Evolutionary conservation across 1,140 invertebrate genomes (phyloP), one percentile per base, ranked within the genome.

Genomic region (Zaprionus kolodkinae): DNA sequence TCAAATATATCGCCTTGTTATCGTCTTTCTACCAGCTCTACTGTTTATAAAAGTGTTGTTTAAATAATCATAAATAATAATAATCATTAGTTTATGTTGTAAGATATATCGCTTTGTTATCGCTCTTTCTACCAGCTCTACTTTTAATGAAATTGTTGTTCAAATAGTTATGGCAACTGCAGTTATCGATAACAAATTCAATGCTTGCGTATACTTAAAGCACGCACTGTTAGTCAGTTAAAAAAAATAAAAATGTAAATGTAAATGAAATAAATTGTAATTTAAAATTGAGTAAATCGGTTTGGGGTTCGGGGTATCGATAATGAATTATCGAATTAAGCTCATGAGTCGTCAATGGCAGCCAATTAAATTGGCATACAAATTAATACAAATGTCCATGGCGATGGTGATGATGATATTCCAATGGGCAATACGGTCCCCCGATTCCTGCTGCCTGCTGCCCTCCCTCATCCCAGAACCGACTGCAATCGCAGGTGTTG

Each of bases 351-450:
- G 70, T 66, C 57, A 82, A 76, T 84, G 81, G 81, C 77, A 82
- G 83, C 83, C 83, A 86, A 86, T 86, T 86, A 86, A 86, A 87
- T 79, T 79, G 83, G 76, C 76, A 87, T 86, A 86, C 82, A 86
- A 86, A 86, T 86, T 86, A 86, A 86, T 86, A 86, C 83, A 86
- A 86, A 86, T 86, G 83, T 38, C 64, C 64, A 55, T 17, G 17
- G 17, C 21, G 11, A 43, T 60, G 52, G 21, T 2, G 21, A 21
- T 21, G 21, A n/a, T 55, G 52, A 15, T 55, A 33, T 55, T 38
- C 40, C 70, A 67, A 36, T 15, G 21, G 45, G 11, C n/a, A 10
- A 61, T 27, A 21, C 10, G 38, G 40, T 5, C 11, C 11, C 27
- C 27, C 27, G 33, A 6, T 12, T 38, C 6, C 40, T n/a, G 7